phyloP scores from a whole-genome alignment of 2,888 invertebrate species.

The Copidosoma aretas region DNA sequence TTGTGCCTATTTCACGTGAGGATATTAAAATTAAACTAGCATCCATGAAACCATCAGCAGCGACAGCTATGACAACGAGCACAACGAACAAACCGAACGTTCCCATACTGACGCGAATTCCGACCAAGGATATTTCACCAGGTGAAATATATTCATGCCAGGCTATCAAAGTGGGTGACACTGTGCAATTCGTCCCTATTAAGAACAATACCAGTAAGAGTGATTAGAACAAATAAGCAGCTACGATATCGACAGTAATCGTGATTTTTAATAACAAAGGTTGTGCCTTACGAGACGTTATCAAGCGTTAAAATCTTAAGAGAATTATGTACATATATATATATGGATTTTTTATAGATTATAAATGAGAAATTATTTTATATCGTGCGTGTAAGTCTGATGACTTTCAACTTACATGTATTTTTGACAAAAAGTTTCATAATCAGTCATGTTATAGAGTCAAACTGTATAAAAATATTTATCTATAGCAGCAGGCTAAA shows the following conservation, averaged over 20 bases:
- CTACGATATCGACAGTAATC: background rate
- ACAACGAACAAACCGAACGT: conserved; percentile 39
- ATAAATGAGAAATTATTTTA: conserved; percentile 29
- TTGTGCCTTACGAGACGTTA: conserved; percentile 29
- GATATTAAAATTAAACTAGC: conserved; percentile 46
- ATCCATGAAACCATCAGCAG: conserved; percentile 38
- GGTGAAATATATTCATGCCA: conserved; percentile 49
- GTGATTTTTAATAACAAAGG: conserved; percentile 12
- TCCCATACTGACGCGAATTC: conserved; percentile 47
- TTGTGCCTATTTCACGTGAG: conserved; percentile 49
- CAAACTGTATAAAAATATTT: conserved; percentile 34
- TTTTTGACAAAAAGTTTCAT: conserved; percentile 17
- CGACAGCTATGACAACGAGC: conserved; percentile 24
- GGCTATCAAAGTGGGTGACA: conserved; percentile 54
- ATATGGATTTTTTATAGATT: conserved; percentile 34
- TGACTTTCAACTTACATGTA: background rate
- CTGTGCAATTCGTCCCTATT: conserved; percentile 51
- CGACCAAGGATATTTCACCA: conserved; percentile 46
- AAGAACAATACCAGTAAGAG: conserved; percentile 36
- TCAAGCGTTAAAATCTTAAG: conserved; percentile 1
- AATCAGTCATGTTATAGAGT: conserved; percentile 21
- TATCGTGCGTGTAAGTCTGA: conserved; percentile 4
- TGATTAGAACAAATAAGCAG: conserved; percentile 11
- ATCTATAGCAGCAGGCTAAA: conserved; percentile 38
- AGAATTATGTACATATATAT: conserved; percentile 26